Base-by-base conservation (phyloP, 2,113 vertebrate species). In the Neogobius melanostomus region DNA sequence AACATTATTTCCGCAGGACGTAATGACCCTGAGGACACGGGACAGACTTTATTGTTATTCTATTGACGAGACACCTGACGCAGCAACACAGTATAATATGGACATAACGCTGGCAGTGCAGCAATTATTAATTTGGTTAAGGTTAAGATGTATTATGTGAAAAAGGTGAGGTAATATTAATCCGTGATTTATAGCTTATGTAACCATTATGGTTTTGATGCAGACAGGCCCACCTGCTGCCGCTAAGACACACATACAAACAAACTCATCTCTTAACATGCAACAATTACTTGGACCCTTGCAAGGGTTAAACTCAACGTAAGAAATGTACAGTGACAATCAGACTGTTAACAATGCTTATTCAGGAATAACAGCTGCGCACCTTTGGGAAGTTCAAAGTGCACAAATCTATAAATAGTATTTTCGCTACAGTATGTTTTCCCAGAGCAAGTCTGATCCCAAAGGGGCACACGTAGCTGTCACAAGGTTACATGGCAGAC, bases 341-440 rank as follows among this genome's bases (percentile, higher is more conserved):
- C 36, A 61, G 15, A 61, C 12, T 44, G 8, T 45, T 4, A 70
- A 6, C 44, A 14, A 8, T 28, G n/a, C 46, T 77, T 76, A 47
- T 82, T 84, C 71, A 69, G 75, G 64, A 21, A 54, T 15, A 68
- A 64, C 76, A 84, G 77, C 50, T 79, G 60, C 68, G 51, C 65
- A 73, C 70, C 60, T 68, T 46, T 42, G 72, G 66, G 66, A 52
- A 72, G 36, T 4, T 59, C 68, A 76, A 15, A 36, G 65, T 11
- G 14, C 9, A 50, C 7, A 71, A 47, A 50, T 61, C 43, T 64
- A 59, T 70, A 72, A 78, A 83, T 63, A 68, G 42, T 6, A 50
- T 59, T 64, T 71, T 61, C 15, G 48, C 68, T 60, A 74, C 59
- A 77, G 54, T 63, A 69, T 66, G 6, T 79, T 72, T 73, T 65